Conservation (phyloP, 2,888 invertebrate genomes). For the Quadroppia sp. region DNA sequence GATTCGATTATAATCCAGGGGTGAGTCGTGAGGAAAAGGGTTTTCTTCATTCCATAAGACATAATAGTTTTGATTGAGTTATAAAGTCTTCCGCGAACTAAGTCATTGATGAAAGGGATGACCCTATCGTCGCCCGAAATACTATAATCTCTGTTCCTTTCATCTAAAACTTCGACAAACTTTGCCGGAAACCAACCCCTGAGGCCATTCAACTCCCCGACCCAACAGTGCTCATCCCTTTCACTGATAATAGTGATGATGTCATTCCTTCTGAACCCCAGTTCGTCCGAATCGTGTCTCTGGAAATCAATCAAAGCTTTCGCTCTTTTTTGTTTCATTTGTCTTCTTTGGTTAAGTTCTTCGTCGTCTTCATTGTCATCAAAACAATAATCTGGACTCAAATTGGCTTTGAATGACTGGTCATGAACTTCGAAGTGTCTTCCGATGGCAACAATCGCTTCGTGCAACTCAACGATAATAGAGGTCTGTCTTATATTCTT, state of each 20-base stretch:
- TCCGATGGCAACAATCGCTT: slow-evolving; percentile 88
- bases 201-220: slow-evolving; percentile 91
- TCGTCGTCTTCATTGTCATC: slow-evolving; percentile 14
- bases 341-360: background rate
- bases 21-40: slow-evolving; percentile 84
- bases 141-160: slow-evolving; percentile 79
- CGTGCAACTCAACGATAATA: slow-evolving; percentile 92
- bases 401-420: slow-evolving; percentile 67
- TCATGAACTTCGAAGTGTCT: slow-evolving; percentile 92
- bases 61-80: slow-evolving; percentile 89
- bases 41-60: slow-evolving; percentile 88
- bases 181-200: slow-evolving; percentile 93
- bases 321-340: slow-evolving; percentile 67
- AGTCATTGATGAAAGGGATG: slow-evolving; percentile 91
- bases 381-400: slow-evolving; percentile 37
- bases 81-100: slow-evolving; percentile 83
- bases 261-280: slow-evolving; percentile 97
- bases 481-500: slow-evolving; percentile 98
- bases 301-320: slow-evolving; percentile 97
- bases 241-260: slow-evolving; percentile 89
- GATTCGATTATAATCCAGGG: slow-evolving; percentile 99
- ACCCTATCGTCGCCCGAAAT: slow-evolving; percentile 90
- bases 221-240: slow-evolving; percentile 98
- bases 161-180: slow-evolving; percentile 92
- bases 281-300: slow-evolving; percentile 93